Conservation (phyloP, 2,797 vertebrate genomes). For the Lagorchestes hirsutus region DNA sequence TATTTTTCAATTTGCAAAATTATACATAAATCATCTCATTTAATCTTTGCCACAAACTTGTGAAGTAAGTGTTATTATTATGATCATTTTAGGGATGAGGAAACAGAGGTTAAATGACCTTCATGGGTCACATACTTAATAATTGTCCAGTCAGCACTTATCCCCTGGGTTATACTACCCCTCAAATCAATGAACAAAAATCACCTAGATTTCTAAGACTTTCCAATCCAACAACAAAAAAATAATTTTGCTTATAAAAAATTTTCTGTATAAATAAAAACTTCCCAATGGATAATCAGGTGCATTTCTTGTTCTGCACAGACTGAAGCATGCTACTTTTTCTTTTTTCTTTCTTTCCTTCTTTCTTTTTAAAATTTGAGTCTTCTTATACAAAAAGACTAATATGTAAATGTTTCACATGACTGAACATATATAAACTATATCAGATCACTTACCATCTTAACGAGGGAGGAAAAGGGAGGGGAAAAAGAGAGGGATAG, state of each 20-base stretch:
- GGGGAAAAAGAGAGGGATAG: neutral
- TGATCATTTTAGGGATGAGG: neutral
- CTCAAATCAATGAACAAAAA: conserved; percentile 59
- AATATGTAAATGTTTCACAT: neutral
- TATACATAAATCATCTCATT: neutral
- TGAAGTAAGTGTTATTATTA: neutral
- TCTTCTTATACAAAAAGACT: neutral
- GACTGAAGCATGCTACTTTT: neutral
- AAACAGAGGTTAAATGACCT: neutral
- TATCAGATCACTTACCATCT: neutral
- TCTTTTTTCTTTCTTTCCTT: no score
- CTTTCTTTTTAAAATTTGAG: neutral
- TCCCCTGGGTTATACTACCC: neutral
- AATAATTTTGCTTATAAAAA: conserved; percentile 55
- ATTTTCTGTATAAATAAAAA: conserved; percentile 57
- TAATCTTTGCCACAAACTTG: neutral
- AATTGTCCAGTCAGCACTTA: neutral
- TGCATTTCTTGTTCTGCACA: conserved; percentile 42
- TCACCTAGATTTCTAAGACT: conserved; percentile 69
- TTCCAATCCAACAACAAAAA: conserved; percentile 58
- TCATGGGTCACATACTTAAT: neutral
- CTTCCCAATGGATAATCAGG: conserved; percentile 52
- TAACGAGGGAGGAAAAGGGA: neutral
- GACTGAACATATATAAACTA: neutral
- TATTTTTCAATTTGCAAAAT: neutral